Conservation (phyloP, 2,888 invertebrate genomes). For the Abscondita cerata region DNA sequence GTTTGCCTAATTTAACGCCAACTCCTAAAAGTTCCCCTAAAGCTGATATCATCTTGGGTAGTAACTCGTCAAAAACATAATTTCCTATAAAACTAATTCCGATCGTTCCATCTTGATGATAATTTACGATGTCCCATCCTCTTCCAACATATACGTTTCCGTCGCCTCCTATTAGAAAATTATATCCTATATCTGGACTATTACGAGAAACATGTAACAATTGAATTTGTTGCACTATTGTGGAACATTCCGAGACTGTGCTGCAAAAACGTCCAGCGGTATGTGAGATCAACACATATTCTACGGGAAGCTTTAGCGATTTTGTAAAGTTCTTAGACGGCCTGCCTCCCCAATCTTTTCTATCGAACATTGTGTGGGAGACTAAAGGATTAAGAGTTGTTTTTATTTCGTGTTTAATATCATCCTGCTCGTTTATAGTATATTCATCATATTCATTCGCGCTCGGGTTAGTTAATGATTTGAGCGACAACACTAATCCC, state of each 20-base stretch:
- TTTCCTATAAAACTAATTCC: slow-evolving; percentile 62
- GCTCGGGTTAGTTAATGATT: not conserved
- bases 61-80: slow-evolving; percentile 57
- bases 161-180: slow-evolving; percentile 64
- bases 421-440: too few species aligned
- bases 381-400: too few species aligned
- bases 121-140: slow-evolving; percentile 63
- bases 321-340: slow-evolving; percentile 60
- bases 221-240: slow-evolving; percentile 59
- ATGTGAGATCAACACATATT: slow-evolving; percentile 62
- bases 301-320: slow-evolving; percentile 55
- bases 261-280: slow-evolving; percentile 60
- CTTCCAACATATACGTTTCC: slow-evolving; percentile 63
- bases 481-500: not conserved
- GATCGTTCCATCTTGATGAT: slow-evolving; percentile 59
- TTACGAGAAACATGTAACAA: slow-evolving; percentile 57
- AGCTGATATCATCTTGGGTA: slow-evolving; percentile 58
- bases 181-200: slow-evolving; percentile 60
- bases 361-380: not conserved
- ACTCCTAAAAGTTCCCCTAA: slow-evolving; percentile 57
- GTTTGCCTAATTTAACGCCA: slow-evolving; percentile 56
- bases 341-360: slow-evolving; percentile 46
- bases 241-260: slow-evolving; percentile 57
- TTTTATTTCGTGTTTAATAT: too few species aligned
- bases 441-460: too few species aligned